Evolutionary conservation across 2,888 invertebrate genomes (phyloP).

Genomic region (Dicycla oo): DNA sequence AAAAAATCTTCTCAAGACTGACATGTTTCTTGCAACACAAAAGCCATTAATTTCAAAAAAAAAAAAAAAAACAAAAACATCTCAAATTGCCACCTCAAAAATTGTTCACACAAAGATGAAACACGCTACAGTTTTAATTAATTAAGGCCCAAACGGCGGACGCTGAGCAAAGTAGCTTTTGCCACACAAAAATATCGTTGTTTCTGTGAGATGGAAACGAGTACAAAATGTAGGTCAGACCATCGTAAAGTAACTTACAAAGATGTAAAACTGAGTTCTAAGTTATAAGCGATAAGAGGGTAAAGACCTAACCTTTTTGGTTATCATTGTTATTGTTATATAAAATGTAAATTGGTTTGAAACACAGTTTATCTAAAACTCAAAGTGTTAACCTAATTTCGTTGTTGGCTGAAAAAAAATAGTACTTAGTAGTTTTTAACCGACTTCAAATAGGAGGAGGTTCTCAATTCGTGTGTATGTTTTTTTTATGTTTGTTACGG

Average conservation of each 20-base stretch:
- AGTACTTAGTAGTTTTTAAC: too few relatives aligned
- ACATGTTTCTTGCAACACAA: background rate
- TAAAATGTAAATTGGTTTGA: background rate
- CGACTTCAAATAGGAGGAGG: too few relatives aligned
- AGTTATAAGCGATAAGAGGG: slow-evolving; percentile 61
- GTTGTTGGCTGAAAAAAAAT: too few relatives aligned
- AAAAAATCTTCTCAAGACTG: background rate
- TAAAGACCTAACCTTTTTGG: background rate
- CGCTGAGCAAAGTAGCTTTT: slow-evolving; percentile 80
- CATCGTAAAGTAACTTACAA: slow-evolving; percentile 79
- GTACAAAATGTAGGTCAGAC: slow-evolving; percentile 83
- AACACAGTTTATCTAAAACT: too few relatives aligned
- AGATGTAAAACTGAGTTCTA: slow-evolving; percentile 75
- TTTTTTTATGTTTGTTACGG: too few relatives aligned
- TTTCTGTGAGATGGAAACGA: slow-evolving; percentile 78
- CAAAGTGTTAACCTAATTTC: background rate
- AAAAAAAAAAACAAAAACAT: slow-evolving; percentile 32
- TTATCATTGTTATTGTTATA: background rate
- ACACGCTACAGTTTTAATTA: slow-evolving; percentile 76
- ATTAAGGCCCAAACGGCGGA: slow-evolving; percentile 78
- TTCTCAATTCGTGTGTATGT: too few relatives aligned
- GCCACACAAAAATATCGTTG: slow-evolving; percentile 83
- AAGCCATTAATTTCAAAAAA: slow-evolving; percentile 14
- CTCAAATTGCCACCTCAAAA: slow-evolving; percentile 55
- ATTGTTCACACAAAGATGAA: slow-evolving; percentile 52